phyloP scores from a whole-genome alignment of 2,113 vertebrate species.

The Phasianus colchicus region DNA sequence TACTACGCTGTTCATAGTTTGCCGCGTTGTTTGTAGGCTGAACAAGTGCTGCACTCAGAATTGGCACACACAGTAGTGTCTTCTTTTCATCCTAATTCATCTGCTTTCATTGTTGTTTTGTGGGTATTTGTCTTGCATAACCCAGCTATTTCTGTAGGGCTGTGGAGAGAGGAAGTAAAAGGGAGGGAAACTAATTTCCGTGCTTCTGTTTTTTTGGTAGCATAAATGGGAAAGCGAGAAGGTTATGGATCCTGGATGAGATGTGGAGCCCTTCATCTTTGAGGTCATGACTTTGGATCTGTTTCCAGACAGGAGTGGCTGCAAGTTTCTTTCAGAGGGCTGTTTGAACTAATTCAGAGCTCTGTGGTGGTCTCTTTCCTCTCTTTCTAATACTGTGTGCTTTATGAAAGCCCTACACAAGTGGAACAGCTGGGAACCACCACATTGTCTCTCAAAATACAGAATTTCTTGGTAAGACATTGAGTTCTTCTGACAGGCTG shows the following conservation, averaged over 20 bases:
- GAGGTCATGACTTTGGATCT: not conserved
- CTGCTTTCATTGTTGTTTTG: slow-evolving; percentile 28
- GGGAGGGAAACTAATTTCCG: not conserved
- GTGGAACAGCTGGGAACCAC: not conserved
- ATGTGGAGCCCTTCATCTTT: not conserved
- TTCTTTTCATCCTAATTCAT: not conserved
- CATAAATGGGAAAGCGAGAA: not conserved
- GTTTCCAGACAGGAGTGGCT: not conserved
- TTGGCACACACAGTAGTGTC: not conserved
- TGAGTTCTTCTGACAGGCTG: not conserved
- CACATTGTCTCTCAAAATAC: rapidly evolving
- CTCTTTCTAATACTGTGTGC: not conserved
- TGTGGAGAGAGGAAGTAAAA: slow-evolving; percentile 43
- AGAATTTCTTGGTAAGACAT: not conserved
- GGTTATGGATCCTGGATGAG: not conserved
- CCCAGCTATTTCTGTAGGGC: slow-evolving; percentile 22
- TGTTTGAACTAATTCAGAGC: not conserved
- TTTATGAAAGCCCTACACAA: not conserved
- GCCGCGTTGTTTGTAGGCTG: rapidly evolving
- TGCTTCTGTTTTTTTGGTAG: not conserved
- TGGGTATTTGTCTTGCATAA: slow-evolving; percentile 22
- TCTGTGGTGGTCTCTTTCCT: not conserved
- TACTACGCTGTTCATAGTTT: rapidly evolving
- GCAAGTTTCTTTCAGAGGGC: not conserved
- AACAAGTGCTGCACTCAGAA: rapidly evolving